Conservation (phyloP, 2,797 vertebrate species). For the Petrocephalus schoutedeni region DNA sequence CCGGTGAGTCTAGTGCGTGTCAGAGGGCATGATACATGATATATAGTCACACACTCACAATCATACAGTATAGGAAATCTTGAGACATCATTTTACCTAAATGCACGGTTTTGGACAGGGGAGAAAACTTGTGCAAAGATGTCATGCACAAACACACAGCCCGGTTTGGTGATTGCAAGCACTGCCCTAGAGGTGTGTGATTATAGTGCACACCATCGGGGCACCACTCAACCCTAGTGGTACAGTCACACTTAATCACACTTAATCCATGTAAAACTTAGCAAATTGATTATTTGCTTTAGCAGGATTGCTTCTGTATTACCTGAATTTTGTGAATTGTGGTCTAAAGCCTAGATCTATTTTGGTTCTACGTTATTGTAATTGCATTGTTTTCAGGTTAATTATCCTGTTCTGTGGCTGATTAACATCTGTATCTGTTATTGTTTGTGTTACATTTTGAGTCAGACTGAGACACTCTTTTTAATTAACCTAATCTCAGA, state of each 20-base stretch:
- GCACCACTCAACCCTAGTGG: background rate
- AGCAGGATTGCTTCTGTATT: background rate
- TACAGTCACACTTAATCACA: background rate
- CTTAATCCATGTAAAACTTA: background rate
- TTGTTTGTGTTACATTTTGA: background rate
- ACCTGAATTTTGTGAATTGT: background rate
- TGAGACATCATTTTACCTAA: background rate
- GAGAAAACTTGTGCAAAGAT: no score
- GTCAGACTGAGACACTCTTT: background rate
- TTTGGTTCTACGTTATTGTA: background rate
- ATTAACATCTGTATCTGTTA: background rate
- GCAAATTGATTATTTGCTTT: background rate
- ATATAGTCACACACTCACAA: background rate
- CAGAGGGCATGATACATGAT: background rate
- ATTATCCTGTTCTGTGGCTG: background rate
- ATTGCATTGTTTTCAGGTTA: background rate
- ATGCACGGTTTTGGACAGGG: no score
- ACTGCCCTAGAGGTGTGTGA: no score
- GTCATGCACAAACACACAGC: no score
- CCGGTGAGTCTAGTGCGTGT: background rate
- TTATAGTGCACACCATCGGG: background rate
- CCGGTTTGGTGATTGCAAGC: no score
- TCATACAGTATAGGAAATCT: background rate
- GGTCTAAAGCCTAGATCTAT: background rate
- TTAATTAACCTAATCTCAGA: background rate